Evolutionary conservation across 2,888 invertebrate genomes (phyloP).

Genomic region (Sussaba pulchella): DNA sequence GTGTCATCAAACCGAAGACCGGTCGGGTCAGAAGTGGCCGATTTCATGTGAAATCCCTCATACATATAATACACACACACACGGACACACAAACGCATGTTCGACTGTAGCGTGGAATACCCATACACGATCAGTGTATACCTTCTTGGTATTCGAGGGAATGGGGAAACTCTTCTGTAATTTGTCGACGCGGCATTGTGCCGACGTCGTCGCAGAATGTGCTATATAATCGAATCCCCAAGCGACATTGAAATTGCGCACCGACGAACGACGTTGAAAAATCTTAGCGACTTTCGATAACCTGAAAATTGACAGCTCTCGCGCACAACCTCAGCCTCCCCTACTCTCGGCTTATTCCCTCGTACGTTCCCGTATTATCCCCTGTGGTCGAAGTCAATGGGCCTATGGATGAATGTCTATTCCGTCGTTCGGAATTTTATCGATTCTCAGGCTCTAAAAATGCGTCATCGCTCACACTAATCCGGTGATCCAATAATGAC

Average conservation of each 20-base stretch:
- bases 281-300: slow-evolving; percentile 46
- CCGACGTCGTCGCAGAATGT: slow-evolving; percentile 40
- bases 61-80: too few species aligned
- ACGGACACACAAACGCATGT: too few species aligned
- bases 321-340: slow-evolving; percentile 17
- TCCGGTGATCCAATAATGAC: background rate
- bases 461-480: slow-evolving; percentile 6
- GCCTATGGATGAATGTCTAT: too few species aligned
- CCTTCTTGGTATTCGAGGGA: slow-evolving; percentile 46
- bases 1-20: too few species aligned
- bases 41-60: too few species aligned
- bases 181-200: slow-evolving; percentile 60
- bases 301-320: slow-evolving; percentile 39
- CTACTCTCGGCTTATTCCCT: too few species aligned
- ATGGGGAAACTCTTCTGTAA: slow-evolving; percentile 60
- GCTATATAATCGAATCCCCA: slow-evolving; percentile 37
- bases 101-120: too few species aligned
- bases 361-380: too few species aligned
- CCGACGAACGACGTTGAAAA: slow-evolving; percentile 24
- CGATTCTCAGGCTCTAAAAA: background rate
- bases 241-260: slow-evolving; percentile 21
- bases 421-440: slow-evolving; percentile 25
- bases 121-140: slow-evolving; percentile 20
- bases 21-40: too few species aligned
- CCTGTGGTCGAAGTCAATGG: too few species aligned